Conservation (phyloP, 2,113 vertebrate species). For the Barnardius zonarius region DNA sequence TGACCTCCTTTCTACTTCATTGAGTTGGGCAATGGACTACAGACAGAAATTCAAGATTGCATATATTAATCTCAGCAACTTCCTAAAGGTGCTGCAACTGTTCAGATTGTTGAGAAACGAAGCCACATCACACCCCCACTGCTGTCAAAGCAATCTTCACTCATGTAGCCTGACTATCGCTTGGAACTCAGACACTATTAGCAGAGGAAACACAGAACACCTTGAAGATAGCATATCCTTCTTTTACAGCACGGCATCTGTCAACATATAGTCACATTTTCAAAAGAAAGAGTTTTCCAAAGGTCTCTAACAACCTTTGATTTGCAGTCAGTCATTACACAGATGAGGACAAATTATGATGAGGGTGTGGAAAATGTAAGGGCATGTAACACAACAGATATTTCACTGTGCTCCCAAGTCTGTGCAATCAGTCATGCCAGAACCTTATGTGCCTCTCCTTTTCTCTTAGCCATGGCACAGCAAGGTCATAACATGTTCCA, state of each 20-base stretch:
- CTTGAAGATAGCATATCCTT: neutral
- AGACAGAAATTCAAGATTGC: neutral
- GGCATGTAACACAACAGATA: neutral
- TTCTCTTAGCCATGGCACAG: neutral
- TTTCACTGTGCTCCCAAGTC: neutral
- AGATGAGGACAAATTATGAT: neutral
- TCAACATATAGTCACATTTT: neutral
- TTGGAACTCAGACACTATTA: neutral
- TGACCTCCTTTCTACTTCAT: neutral
- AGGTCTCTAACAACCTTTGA: neutral
- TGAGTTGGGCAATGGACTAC: neutral
- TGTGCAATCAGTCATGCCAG: neutral
- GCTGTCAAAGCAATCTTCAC: neutral
- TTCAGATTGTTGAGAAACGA: neutral
- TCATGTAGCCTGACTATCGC: rapidly evolving
- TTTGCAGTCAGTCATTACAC: neutral
- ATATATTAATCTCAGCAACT: neutral
- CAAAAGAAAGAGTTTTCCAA: neutral
- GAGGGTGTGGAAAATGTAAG: neutral
- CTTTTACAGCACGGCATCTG: neutral
- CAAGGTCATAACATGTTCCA: neutral
- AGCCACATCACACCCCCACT: neutral
- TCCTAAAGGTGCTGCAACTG: neutral
- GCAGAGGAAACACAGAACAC: neutral
- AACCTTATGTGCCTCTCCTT: neutral